Percentiles rank a stretch among this genome's conserved stretches.
Evolutionary conservation across 1,140 invertebrate genomes (phyloP).

Genomic region (Pseudomyrmex flavicornis): DNA sequence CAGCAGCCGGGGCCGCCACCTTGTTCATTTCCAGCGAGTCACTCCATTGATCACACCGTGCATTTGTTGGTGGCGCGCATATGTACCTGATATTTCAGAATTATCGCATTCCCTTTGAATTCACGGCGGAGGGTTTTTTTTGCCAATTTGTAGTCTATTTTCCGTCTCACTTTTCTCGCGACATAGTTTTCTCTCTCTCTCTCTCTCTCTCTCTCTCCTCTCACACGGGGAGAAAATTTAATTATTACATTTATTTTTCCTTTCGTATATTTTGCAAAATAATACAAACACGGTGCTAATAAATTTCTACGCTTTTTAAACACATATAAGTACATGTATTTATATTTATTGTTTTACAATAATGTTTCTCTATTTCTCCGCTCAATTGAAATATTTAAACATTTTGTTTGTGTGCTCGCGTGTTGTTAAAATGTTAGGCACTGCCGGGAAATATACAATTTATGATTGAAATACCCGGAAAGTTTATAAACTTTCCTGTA

Average conservation of each 20-base stretch:
- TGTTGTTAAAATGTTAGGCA: not conserved
- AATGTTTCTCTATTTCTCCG: not conserved
- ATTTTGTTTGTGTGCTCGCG: not conserved
- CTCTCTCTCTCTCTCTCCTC: no score
- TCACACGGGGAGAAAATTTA: no score
- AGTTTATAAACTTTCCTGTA: conserved; percentile 1
- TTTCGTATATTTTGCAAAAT: no score
- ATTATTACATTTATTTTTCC: no score
- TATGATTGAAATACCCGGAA: conserved; percentile 30
- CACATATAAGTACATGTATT: no score
- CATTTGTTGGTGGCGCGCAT: not conserved
- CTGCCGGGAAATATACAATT: conserved; percentile 15
- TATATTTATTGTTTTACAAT: not conserved
- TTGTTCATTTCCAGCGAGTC: conserved; percentile 53
- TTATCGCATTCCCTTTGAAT: conserved; percentile 13
- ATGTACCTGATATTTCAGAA: conserved; percentile 38
- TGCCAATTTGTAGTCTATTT: not conserved
- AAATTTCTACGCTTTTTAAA: no score
- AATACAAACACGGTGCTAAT: no score
- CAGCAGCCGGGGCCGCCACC: conserved; percentile 16
- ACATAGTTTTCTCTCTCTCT: not conserved
- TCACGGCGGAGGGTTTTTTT: not conserved
- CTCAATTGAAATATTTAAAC: not conserved
- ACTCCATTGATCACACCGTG: conserved; percentile 47
- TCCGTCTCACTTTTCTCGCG: not conserved